Conservation (phyloP, 1,140 invertebrate genomes). For the Akabosia matsudoensis region DNA sequence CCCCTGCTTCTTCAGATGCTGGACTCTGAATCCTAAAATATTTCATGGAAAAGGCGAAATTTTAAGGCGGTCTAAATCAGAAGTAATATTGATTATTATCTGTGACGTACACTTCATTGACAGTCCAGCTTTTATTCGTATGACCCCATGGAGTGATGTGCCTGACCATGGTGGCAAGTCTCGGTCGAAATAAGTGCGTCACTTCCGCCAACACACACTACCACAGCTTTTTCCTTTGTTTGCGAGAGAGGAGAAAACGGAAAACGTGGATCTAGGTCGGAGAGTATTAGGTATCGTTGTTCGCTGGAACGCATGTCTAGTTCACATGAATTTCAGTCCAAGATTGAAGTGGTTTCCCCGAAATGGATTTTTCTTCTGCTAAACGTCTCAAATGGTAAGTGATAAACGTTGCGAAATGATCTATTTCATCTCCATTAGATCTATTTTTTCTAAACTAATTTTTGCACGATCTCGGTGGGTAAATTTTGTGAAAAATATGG, state of each 20-base stretch:
- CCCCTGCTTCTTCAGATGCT: neutral
- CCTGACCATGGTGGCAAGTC: neutral
- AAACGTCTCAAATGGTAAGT: neutral
- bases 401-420: neutral
- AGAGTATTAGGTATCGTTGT: neutral
- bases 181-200: neutral
- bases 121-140: neutral
- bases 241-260: no score
- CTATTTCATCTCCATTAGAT: neutral
- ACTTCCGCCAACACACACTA: neutral
- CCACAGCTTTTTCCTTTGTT: neutral
- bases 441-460: neutral
- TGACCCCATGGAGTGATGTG: neutral
- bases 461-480: neutral
- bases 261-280: neutral
- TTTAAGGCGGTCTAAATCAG: no score
- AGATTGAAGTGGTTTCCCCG: neutral
- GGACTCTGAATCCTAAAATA: no score
- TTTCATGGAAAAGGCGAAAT: no score
- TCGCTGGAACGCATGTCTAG: neutral
- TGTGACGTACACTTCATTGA: slow-evolving; percentile 14
- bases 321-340: neutral
- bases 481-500: neutral
- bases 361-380: neutral
- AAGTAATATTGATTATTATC: no score